Base-by-base conservation (phyloP, 2,113 vertebrate species). In the Theristicus caerulescens region DNA sequence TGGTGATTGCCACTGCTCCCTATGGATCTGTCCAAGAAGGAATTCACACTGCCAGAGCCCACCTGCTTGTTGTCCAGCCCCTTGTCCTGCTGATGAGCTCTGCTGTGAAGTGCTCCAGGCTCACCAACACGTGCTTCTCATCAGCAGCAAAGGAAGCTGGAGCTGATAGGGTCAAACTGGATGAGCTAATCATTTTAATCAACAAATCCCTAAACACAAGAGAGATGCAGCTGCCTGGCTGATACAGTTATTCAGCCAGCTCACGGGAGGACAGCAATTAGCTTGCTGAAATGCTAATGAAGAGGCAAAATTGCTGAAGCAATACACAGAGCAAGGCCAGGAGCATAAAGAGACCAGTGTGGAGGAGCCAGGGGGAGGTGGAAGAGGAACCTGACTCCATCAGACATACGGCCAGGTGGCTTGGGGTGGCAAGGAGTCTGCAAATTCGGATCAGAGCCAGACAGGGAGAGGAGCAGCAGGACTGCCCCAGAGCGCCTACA, bases 111-210 rank as follows among this genome's bases (percentile, higher is more conserved):
- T 1, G 51, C 59, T 95, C 47, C 86, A 90, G 89, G 74, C 49
- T 66, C 92, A 80, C 58, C 79, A 82, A 61, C 95, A 93, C 82
- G 73, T 93, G 94, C 86, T 93, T 94, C 74, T 89, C 95, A 94
- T 96, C 95, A 95, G 46, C 88, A 86, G 66, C 74, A 85, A 16
- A 94, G 81, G 70, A 82, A 91, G 81, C 70, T 87, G 78, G 59
- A 89, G 66, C 78, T 91, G 70, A 51, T 85, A 11, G 70, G 84
- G 87, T 94, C 93, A 95, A 88, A 36, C 84, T 93, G 42, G 29
- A 93, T 93, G 91, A 96, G 82, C 87, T 96, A 94, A 96, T 92
- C 18, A 0, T 82, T 95, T 82, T 93, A 91, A 96, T 96, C 93
- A 96, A 89, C 71, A 91, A 90, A 89, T 94, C 93, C 94, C 94